Evolutionary conservation across 2,888 invertebrate species (phyloP).

Genomic region (Platerodrilus igneus): DNA sequence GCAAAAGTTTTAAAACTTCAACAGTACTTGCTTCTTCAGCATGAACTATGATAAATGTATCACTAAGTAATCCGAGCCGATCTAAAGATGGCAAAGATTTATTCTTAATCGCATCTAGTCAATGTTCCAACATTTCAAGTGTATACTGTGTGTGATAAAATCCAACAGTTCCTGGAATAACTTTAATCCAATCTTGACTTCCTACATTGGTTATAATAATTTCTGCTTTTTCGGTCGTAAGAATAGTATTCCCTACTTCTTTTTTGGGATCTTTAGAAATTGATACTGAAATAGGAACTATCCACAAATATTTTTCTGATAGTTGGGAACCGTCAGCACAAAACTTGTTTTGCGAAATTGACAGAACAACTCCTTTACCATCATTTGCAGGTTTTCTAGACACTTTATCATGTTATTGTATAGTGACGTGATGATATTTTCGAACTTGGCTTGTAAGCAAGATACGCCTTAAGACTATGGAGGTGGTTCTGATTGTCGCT

Average conservation of each 20-base stretch:
- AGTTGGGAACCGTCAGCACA: slow-evolving; percentile 72
- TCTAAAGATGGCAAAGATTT: slow-evolving; percentile 80
- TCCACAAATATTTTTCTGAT: slow-evolving; percentile 67
- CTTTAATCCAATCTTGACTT: slow-evolving; percentile 78
- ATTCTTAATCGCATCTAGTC: slow-evolving; percentile 75
- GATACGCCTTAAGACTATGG: too few relatives aligned
- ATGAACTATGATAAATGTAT: slow-evolving; percentile 86
- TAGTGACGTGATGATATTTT: too few relatives aligned
- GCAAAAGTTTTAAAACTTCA: slow-evolving; percentile 74
- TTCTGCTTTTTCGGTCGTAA: slow-evolving; percentile 53
- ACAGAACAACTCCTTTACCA: slow-evolving; percentile 62
- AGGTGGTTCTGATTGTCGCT: too few relatives aligned
- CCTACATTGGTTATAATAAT: slow-evolving; percentile 67
- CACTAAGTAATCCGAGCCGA: slow-evolving; percentile 82
- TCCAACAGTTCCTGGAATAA: slow-evolving; percentile 82
- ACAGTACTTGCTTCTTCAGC: slow-evolving; percentile 78
- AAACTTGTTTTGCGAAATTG: slow-evolving; percentile 77
- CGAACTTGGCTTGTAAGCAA: too few relatives aligned
- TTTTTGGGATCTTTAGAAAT: slow-evolving; percentile 62
- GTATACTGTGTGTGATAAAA: slow-evolving; percentile 87
- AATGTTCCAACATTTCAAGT: slow-evolving; percentile 65
- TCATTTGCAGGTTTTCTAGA: slow-evolving; percentile 53
- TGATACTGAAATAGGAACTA: slow-evolving; percentile 81
- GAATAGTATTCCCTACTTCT: slow-evolving; percentile 39
- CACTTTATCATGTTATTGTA: slow-evolving; percentile 59